Evolutionary conservation across 2,888 invertebrate species (phyloP), one percentile per base, ranked within the genome.

Genomic region (Agrotis exclamationis): DNA sequence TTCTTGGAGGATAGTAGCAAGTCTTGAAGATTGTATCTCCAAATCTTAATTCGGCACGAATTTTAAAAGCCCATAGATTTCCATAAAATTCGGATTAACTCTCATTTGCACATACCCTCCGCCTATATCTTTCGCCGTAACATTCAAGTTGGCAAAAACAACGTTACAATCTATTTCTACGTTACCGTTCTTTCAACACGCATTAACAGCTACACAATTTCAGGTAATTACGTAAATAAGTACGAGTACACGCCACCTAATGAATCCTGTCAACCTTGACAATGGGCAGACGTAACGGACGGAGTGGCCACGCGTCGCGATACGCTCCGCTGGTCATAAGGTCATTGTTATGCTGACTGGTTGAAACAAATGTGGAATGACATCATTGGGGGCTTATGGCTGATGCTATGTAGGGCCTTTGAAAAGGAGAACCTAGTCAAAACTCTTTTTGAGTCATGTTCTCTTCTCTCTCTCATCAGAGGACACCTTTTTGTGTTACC

Each of bases 261-360:
- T 76, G 80, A 79, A 83, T 79, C 84, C 85, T 80, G 70, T 81
- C 87, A 88, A 86, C 88, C 88, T 88, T 88, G 88, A 86, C 87
- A 86, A 74, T 86, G 87, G 77, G 71, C 63, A 84, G 74, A 84
- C 83, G 84, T 85, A 82, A 82, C 85, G 85, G 81, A 76, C 84
- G 76, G 82, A 74, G 86, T 82, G 72, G 67, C 80, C 84, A 80
- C 78, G 78, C 83, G 83, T 86, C 85, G 63, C 70, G 64, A 72
- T 76, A 74, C 68, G 85, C 87, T 82, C 76, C 53, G 85, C 81
- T 85, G 87, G 57, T 65, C 64, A 81, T 87, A 79, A 87, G 83
- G 82, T 76, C 74, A 82, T 78, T 84, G 84, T 78, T 82, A 78
- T 70, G 62, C 65, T 51, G 65, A 74, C 75, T 69, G 45, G 65